Conservation (phyloP, 2,113 vertebrate genomes). For the Channa maculata region DNA sequence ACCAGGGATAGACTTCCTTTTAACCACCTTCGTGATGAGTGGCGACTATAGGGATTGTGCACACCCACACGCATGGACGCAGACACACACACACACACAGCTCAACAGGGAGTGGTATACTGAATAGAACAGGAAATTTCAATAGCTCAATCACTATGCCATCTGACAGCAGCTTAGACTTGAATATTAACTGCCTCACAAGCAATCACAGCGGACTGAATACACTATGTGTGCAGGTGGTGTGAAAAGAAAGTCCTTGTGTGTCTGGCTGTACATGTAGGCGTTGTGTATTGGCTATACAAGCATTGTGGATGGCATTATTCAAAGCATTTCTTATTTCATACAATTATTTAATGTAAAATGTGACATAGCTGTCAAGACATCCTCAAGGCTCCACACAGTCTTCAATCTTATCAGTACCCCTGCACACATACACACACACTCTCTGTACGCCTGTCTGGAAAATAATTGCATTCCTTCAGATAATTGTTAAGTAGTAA, state of each 20-base stretch:
- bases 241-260: constrained; percentile 20
- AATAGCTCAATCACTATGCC: constrained; percentile 58
- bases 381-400: not conserved
- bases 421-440: not conserved
- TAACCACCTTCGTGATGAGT: constrained; percentile 60
- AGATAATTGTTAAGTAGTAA: constrained; percentile 36
- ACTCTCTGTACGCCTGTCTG: not conserved
- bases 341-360: constrained; percentile 31
- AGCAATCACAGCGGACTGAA: constrained; percentile 29
- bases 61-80: constrained; percentile 6
- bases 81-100: constrained; percentile 3
- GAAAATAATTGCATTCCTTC: constrained; percentile 39
- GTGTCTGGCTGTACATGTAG: constrained; percentile 6
- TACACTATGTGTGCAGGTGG: constrained; percentile 3
- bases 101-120: not conserved
- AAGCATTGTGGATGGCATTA: constrained; percentile 13
- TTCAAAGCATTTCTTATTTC: constrained; percentile 38
- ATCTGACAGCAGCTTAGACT: constrained; percentile 52
- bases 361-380: constrained; percentile 19
- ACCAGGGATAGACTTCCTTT: constrained; percentile 51
- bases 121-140: constrained; percentile 47
- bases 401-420: constrained; percentile 27
- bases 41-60: constrained; percentile 33
- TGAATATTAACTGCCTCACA: constrained; percentile 53
- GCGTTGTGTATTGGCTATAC: constrained; percentile 16